These are phyloP conservation scores for Blera fallax DNA, from an alignment of 2,888 invertebrate species.

Conservation along the genomic window DNA sequence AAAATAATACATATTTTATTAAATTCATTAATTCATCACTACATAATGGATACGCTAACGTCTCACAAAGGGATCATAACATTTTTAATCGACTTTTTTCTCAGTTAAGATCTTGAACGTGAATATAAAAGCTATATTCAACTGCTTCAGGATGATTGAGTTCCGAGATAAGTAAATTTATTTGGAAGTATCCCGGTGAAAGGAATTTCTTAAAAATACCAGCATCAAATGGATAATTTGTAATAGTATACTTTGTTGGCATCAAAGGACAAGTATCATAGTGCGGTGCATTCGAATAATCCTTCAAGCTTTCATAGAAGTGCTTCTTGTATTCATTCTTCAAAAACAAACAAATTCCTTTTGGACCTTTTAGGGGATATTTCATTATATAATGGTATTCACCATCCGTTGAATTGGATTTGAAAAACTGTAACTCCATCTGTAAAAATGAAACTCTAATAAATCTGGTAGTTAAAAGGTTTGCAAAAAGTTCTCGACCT, in stretches of 20 bases:
- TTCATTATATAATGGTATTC: conserved; percentile 63
- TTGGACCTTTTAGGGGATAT: conserved; percentile 53
- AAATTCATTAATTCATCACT: no score
- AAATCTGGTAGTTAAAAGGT: no score
- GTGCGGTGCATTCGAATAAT: conserved; percentile 77
- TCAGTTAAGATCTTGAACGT: conserved; percentile 62
- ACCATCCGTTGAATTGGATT: conserved; percentile 48
- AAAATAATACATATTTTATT: no score
- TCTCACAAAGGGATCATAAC: no score
- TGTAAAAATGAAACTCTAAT: conserved; percentile 24
- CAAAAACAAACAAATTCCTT: conserved; percentile 75
- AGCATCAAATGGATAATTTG: conserved; percentile 75
- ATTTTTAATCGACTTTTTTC: no score
- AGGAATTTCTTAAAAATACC: conserved; percentile 71
- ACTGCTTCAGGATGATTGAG: conserved; percentile 73
- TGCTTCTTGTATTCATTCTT: conserved; percentile 75
- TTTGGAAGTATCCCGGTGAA: conserved; percentile 74
- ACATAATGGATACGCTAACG: no score
- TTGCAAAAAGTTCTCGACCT: no score
- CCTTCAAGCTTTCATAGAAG: conserved; percentile 76
- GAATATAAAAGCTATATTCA: conserved; percentile 72
- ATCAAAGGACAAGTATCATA: conserved; percentile 76
- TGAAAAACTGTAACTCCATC: conserved; percentile 72
- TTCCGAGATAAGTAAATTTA: conserved; percentile 55
- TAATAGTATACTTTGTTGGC: conserved; percentile 73